Base-by-base conservation (phyloP, 2,888 invertebrate genomes). In the Physocephala rufipes region DNA sequence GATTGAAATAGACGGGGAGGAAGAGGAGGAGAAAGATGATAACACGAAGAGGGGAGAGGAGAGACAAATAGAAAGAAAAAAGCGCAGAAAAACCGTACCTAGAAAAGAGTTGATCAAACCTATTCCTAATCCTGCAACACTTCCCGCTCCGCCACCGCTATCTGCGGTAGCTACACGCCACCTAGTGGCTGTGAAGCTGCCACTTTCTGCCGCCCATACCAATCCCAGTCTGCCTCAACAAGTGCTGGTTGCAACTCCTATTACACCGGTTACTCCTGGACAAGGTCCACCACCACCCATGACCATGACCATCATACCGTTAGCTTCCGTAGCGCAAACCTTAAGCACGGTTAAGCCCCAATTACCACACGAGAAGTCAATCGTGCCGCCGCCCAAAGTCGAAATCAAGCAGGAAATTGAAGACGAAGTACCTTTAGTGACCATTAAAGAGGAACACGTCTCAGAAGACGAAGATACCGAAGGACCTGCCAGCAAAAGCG, bases 241-340 rank as follows among this genome's bases (percentile, higher is more conserved):
- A 66, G 83, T 83, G 15, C 76, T 83, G 0, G 79, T 83, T 5
- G 83, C 83, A 47, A 83, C 83, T 12, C 83, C 83, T 0, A 83
- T 83, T 51, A 74, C 80, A 4, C 73, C 72, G 55, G 74, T 76
- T 12, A 76, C 80, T 1, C 76, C 74, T 13, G 75, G 78, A 0
- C 65, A 77, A 4, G 68, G 76, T 9, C 75, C 74, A 19, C 74
- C 79, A 0, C 74, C 80, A 51, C 79, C 81, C 2, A 78, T 80
- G 78, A 83, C 83, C 2, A 83, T 83, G 83, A 83, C 83, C 24
- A 83, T 83, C 49, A 83, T 83, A 78, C 83, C 83, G 16, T 72
- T 83, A 47, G 76, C 83, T 15, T 71, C 77, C 9, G 73, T 77
- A 49, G 72, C 73, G 1, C 74, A 76, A 66, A 66, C 71, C 15